A percentile compares a stretch with the other conserved stretches of the same genome.
These are phyloP conservation scores for Esox lucius DNA, from an alignment of 2,797 vertebrate genomes.

Conservation along the genomic window DNA sequence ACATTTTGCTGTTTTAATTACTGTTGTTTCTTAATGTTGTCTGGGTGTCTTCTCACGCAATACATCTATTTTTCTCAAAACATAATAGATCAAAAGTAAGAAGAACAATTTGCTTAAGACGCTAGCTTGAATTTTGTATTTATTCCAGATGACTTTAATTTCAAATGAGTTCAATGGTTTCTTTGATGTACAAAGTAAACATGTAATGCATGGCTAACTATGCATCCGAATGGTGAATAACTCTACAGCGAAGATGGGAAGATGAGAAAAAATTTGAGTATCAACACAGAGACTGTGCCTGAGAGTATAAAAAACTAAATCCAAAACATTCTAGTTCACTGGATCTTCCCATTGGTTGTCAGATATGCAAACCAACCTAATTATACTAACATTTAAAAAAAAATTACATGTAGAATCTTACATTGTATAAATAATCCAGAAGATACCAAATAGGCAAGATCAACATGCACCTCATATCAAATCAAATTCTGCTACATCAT, in stretches of 20 bases:
- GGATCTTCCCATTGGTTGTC: background rate
- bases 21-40: slow-evolving; percentile 28
- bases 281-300: background rate
- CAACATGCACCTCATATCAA: background rate
- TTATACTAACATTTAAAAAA: background rate
- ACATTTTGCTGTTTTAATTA: slow-evolving; percentile 33
- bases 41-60: slow-evolving; percentile 29
- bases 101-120: slow-evolving; percentile 32
- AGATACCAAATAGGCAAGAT: no score
- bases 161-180: slow-evolving; percentile 14
- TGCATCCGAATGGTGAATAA: slow-evolving; percentile 9
- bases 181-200: slow-evolving; percentile 33
- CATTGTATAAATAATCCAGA: background rate
- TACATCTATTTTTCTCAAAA: slow-evolving; percentile 39
- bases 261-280: background rate
- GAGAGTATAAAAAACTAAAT: background rate
- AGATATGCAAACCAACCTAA: background rate
- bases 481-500: no score
- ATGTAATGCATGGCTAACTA: slow-evolving; percentile 20
- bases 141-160: slow-evolving; percentile 33
- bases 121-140: slow-evolving; percentile 28
- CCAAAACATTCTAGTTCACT: background rate
- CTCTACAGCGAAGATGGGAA: background rate
- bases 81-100: slow-evolving; percentile 30
- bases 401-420: background rate